A percentile compares a stretch with the other conserved stretches of the same genome.
Evolutionary conservation across 2,797 vertebrate genomes (phyloP).

Genomic region (Luscinia megarhynchos): DNA sequence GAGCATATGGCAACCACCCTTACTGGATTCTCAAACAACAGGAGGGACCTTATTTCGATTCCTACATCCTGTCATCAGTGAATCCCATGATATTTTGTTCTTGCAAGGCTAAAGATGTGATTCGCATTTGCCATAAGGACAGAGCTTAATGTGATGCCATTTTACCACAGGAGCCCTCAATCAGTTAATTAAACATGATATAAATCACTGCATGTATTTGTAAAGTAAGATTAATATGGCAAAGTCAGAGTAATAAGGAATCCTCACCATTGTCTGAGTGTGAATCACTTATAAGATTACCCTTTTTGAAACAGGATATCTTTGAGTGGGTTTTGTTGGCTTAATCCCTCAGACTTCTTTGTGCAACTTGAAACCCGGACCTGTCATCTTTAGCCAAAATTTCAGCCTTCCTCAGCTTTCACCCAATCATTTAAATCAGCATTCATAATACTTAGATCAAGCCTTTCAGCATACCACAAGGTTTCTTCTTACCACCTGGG

Average conservation of each 20-base stretch:
- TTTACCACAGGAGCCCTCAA: conserved; percentile 82
- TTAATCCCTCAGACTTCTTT: conserved; percentile 84
- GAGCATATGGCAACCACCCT: conserved; percentile 96
- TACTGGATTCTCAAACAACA: conserved; percentile 87
- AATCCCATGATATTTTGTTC: conserved; percentile 84
- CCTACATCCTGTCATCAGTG: conserved; percentile 88
- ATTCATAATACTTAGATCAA: conserved; percentile 82
- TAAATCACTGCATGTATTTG: conserved; percentile 82
- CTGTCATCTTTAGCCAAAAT: conserved; percentile 88
- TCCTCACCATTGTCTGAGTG: conserved; percentile 75
- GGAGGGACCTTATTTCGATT: conserved; percentile 88
- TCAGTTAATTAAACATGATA: conserved; percentile 89
- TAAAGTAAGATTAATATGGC: conserved; percentile 83
- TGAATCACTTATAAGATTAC: conserved; percentile 77
- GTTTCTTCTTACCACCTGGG: conserved; percentile 80
- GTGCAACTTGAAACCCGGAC: conserved; percentile 79
- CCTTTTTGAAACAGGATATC: conserved; percentile 84
- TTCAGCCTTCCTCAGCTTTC: conserved; percentile 85
- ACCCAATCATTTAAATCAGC: conserved; percentile 78
- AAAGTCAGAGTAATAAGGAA: conserved; percentile 77
- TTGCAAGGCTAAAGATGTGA: conserved; percentile 83
- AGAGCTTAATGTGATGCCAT: conserved; percentile 80
- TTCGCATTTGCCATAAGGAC: conserved; percentile 84
- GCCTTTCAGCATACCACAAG: conserved; percentile 80
- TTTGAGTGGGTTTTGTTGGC: conserved; percentile 82